A percentile compares a stretch with the other conserved stretches of the same genome.
Evolutionary conservation across 2,888 invertebrate genomes (phyloP).

Genomic region (Agrypnus murinus): DNA sequence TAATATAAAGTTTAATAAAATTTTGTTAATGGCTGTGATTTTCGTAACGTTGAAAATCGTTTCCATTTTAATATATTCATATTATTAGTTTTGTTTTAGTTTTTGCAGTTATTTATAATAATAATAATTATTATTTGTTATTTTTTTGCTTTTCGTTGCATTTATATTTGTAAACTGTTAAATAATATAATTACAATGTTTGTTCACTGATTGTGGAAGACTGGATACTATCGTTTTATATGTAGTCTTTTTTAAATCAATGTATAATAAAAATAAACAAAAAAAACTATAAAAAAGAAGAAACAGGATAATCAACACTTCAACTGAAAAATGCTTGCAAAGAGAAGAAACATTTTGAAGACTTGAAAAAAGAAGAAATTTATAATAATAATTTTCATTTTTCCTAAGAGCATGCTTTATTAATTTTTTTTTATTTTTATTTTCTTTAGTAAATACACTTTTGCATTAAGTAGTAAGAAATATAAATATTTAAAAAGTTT

Average conservation of each 20-base stretch:
- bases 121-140: constrained; percentile 10
- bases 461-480: no score
- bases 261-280: not conserved
- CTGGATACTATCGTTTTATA: not conserved
- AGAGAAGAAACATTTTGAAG: constrained; percentile 1
- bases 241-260: not conserved
- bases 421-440: not conserved
- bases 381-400: no score
- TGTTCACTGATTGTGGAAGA: not conserved
- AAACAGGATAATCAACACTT: no score
- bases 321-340: not conserved
- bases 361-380: not conserved
- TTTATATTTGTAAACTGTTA: not conserved
- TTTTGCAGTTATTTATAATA: not conserved
- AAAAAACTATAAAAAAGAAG: not conserved
- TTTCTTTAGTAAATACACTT: not conserved
- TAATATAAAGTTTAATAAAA: constrained; percentile 16
- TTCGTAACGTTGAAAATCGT: constrained; percentile 14
- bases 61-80: constrained; percentile 3
- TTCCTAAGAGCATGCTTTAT: not conserved
- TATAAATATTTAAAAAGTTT: no score
- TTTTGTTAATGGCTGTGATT: constrained; percentile 27
- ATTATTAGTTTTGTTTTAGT: constrained; percentile 8
- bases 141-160: not conserved
- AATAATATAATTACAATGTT: not conserved